Evolutionary conservation across 1,140 invertebrate species (phyloP), one percentile per base, ranked within the genome.

Genomic region (Drosophila baimaii): DNA sequence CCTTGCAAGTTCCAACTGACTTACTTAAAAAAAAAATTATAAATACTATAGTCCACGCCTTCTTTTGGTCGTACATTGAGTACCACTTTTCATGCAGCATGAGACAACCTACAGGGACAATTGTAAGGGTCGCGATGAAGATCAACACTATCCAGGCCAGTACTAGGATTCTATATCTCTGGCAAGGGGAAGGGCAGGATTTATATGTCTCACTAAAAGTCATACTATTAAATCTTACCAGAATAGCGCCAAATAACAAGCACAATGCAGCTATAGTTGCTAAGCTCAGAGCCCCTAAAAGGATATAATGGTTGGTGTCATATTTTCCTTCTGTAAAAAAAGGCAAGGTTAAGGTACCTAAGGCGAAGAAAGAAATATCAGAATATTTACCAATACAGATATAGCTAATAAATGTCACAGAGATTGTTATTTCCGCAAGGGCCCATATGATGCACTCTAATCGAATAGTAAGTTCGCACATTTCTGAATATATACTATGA

Each of bases 391-490:
- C 27, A 29, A 1, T 17, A 12, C 10, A 39, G 0, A n/a, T 7
- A 46, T 21, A 49, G n/a, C 5, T n/a, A 17, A 49, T 29, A 49
- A 17, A 29, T n/a, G 25, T 5, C 5, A 29, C 5, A 17, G n/a
- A 17, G n/a, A 49, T 9, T 2, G 17, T 5, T 13, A 49, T 17
- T 49, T 29, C 47, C 2, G 25, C 47, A 6, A 49, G 6, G 47
- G 47, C n/a, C 47, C 25, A 49, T 7, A 49, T 49, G 47, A 29
- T 49, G 25, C 47, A 29, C n/a, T 49, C 47, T 27, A 49, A 17
- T 29, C 2, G 47, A 31, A 49, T 49, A 9, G 47, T 17, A 12
- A 49, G 47, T 12, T 49, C 10, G n/a, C n/a, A n/a, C n/a, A 27
- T 27, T 7, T 27, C 2, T 7, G 27, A 27, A 27, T 27, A 27